A percentile compares a stretch with the other conserved stretches of the same genome.
These are phyloP conservation scores for Entomobrya proxima DNA, from an alignment of 2,888 invertebrate genomes.

Conservation along the genomic window DNA sequence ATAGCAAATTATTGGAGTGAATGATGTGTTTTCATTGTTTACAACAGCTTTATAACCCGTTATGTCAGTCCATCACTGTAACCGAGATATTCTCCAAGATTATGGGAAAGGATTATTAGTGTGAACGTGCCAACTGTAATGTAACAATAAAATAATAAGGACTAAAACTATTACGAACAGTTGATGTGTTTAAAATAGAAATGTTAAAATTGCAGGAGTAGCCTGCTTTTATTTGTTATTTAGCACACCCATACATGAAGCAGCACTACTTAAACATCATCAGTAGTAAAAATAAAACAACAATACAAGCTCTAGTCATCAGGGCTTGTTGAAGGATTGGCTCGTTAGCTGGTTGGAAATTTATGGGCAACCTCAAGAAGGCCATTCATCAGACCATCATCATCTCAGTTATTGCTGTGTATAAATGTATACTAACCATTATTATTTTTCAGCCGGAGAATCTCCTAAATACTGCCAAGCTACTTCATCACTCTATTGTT, in stretches of 20 bases:
- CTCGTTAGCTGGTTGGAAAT: constrained; percentile 34
- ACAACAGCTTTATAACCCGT: no score
- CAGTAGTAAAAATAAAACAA: constrained; percentile 20
- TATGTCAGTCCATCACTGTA: not conserved
- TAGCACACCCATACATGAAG: not conserved
- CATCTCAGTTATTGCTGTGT: not conserved
- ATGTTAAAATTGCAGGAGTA: not conserved
- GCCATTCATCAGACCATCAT: constrained; percentile 59
- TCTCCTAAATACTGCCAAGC: constrained; percentile 4
- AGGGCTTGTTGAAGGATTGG: constrained; percentile 54
- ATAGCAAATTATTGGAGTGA: no score
- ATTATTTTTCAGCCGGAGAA: constrained; percentile 24
- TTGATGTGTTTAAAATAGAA: constrained; percentile 12
- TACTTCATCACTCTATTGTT: constrained; percentile 61
- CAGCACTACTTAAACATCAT: not conserved
- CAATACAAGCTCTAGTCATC: constrained; percentile 21
- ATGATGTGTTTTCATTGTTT: no score
- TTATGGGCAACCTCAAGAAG: constrained; percentile 51
- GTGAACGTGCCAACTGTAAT: not conserved
- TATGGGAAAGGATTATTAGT: not conserved
- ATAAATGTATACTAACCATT: not conserved
- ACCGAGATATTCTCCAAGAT: not conserved
- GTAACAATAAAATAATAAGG: not conserved
- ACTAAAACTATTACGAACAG: not conserved
- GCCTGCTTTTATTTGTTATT: not conserved